These are phyloP conservation scores for Diplodus puntazzo DNA, from an alignment of 2,797 vertebrate species.

Conservation along the genomic window DNA sequence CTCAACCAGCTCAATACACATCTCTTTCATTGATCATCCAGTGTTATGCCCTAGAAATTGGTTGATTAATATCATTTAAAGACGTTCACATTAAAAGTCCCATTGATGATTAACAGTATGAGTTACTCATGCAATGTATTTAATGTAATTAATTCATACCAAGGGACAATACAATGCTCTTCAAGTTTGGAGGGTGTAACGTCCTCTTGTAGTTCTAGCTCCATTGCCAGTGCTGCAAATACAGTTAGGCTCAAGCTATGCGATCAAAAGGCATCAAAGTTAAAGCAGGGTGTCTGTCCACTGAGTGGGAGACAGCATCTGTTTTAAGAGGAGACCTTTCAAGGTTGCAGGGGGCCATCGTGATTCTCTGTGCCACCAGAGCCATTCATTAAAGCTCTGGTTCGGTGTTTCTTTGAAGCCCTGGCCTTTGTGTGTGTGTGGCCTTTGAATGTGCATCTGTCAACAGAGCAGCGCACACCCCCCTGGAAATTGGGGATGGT, in stretches of 20 bases:
- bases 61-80: neutral
- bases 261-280: conserved; percentile 70
- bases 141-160: neutral
- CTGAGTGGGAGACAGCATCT: conserved; percentile 30
- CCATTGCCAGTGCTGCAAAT: neutral
- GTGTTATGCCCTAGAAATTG: neutral
- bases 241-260: conserved; percentile 7
- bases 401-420: conserved; percentile 82
- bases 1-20: neutral
- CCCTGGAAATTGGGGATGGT: conserved; percentile 14
- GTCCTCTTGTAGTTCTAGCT: neutral
- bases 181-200: neutral
- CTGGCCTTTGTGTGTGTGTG: conserved; percentile 64
- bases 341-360: conserved; percentile 61
- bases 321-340: conserved; percentile 69
- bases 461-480: conserved; percentile 40
- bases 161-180: neutral
- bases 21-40: neutral
- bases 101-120: neutral
- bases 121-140: neutral
- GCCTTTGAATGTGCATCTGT: conserved; percentile 73
- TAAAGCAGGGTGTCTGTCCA: conserved; percentile 31
- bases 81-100: neutral
- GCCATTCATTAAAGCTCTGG: conserved; percentile 68
- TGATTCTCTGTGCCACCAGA: conserved; percentile 68